phyloP scores from a whole-genome alignment of 1,140 invertebrate genomes.

The Planococcus citri region DNA sequence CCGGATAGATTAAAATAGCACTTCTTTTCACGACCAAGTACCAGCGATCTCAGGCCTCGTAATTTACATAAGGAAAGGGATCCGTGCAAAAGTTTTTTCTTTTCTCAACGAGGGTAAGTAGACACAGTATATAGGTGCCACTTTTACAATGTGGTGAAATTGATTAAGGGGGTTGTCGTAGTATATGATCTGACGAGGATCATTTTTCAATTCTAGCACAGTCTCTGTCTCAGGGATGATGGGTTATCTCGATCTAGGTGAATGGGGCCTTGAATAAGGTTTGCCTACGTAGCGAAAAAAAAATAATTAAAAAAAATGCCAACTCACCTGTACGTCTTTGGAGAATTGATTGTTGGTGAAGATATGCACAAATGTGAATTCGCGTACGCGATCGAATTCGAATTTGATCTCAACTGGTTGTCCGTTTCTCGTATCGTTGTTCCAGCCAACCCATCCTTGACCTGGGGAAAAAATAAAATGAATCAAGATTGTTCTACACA shows the following conservation, averaged over 20 bases:
- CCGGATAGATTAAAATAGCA: background rate
- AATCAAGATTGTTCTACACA: background rate
- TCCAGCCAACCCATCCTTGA: slow-evolving; percentile 85
- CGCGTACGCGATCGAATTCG: slow-evolving; percentile 74
- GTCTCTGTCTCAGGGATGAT: no score
- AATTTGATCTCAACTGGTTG: slow-evolving; percentile 64
- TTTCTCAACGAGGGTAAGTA: no score
- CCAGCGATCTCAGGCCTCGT: background rate
- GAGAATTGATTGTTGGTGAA: slow-evolving; percentile 71
- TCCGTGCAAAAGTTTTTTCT: no score
- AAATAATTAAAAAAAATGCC: background rate
- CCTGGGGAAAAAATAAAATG: slow-evolving; percentile 29
- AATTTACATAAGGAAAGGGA: background rate
- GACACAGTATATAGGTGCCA: no score
- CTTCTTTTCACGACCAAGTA: background rate
- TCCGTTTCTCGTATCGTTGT: slow-evolving; percentile 56
- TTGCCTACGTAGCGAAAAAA: background rate
- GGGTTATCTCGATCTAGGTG: no score
- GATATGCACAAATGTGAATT: slow-evolving; percentile 72
- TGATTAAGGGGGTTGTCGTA: no score
- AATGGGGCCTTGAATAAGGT: background rate
- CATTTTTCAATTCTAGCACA: no score
- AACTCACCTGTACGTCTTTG: slow-evolving; percentile 58
- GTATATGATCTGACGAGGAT: background rate
- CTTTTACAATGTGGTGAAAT: no score